These are phyloP conservation scores for Ammodytes marinus DNA, from an alignment of 2,113 vertebrate species.

Conservation along the genomic window DNA sequence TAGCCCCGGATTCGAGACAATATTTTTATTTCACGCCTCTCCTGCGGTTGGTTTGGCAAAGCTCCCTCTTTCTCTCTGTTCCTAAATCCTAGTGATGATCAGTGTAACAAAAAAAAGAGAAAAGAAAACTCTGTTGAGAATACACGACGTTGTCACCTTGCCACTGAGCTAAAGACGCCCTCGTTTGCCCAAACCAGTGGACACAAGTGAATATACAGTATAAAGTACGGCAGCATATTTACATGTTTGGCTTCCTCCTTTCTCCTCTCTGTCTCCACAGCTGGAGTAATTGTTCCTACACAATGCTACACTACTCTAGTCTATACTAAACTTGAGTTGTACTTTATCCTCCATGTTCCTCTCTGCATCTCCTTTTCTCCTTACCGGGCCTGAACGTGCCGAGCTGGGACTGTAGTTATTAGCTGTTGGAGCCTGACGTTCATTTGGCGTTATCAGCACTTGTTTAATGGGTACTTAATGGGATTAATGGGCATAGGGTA, in stretches of 20 bases:
- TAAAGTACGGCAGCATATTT: constrained; percentile 52
- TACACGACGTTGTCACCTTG: constrained; percentile 35
- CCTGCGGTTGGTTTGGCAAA: constrained; percentile 29
- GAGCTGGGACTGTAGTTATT: constrained; percentile 72
- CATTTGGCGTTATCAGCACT: constrained; percentile 81
- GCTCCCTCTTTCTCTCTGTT: constrained; percentile 36
- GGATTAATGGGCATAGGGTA: constrained; percentile 82
- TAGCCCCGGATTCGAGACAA: constrained; percentile 4
- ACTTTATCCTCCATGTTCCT: constrained; percentile 17
- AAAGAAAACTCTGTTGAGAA: neutral
- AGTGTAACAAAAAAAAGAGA: constrained; percentile 38
- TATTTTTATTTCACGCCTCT: constrained; percentile 44
- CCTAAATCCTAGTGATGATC: constrained; percentile 59
- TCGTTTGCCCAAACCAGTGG: constrained; percentile 18
- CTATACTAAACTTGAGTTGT: constrained; percentile 4
- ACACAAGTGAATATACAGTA: constrained; percentile 65
- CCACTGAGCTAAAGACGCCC: constrained; percentile 35
- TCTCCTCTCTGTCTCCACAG: constrained; percentile 20
- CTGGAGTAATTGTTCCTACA: constrained; percentile 36
- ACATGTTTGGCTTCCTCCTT: constrained; percentile 51
- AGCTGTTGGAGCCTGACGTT: constrained; percentile 77
- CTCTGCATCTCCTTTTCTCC: constrained; percentile 58
- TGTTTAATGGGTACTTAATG: constrained; percentile 85
- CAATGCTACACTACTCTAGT: neutral
- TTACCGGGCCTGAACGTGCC: constrained; percentile 48